phyloP scores from a whole-genome alignment of 1,140 invertebrate species.

The Mesaphorura yosii region DNA sequence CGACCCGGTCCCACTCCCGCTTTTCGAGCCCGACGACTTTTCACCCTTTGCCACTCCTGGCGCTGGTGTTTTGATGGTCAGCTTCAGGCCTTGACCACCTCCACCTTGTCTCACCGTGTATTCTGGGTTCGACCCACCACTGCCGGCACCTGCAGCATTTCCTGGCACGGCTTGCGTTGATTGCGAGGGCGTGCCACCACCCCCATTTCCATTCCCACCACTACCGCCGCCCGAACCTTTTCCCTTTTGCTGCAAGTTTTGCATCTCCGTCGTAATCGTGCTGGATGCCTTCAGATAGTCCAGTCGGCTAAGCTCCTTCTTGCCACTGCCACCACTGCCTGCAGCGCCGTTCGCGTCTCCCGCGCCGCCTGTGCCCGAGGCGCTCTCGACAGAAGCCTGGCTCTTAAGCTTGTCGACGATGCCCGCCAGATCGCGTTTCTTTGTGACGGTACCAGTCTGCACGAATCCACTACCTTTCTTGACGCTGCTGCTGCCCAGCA shows the following conservation, averaged over 20 bases:
- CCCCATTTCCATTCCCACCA: conserved; percentile 8
- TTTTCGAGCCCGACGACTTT: not conserved
- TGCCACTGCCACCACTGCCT: too few relatives aligned
- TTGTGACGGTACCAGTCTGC: conserved; percentile 39
- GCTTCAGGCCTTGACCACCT: conserved; percentile 61
- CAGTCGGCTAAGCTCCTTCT: conserved; percentile 17
- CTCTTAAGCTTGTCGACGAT: conserved; percentile 76
- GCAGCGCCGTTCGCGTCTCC: too few relatives aligned
- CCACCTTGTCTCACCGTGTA: conserved; percentile 75
- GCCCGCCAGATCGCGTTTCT: conserved; percentile 64
- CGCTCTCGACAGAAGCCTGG: too few relatives aligned
- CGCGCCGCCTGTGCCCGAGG: too few relatives aligned
- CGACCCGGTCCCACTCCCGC: not conserved
- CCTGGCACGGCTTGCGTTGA: not conserved
- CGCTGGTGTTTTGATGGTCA: conserved; percentile 73
- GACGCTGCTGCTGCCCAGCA: too few relatives aligned
- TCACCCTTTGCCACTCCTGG: conserved; percentile 1
- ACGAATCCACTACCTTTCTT: too few relatives aligned
- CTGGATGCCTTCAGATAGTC: conserved; percentile 19
- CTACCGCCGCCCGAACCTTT: not conserved
- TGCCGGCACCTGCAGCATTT: not conserved
- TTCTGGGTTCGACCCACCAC: conserved; percentile 44
- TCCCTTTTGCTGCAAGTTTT: conserved; percentile 1
- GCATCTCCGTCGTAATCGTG: conserved; percentile 15
- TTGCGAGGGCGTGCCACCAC: not conserved